Conservation (phyloP, 1,140 invertebrate species). For the Drosophila hydei region DNA sequence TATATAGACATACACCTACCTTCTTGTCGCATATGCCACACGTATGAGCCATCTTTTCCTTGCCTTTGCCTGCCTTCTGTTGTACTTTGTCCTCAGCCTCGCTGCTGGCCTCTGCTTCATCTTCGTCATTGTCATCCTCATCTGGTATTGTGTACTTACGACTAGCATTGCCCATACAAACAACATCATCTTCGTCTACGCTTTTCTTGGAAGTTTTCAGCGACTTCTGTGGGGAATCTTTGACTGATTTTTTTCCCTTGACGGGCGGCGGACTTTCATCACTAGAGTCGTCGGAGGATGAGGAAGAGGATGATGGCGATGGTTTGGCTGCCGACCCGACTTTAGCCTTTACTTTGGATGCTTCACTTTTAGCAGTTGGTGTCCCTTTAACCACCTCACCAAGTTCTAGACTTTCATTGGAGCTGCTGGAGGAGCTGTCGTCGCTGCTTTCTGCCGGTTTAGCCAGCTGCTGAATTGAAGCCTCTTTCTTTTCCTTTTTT, state of each 20-base stretch:
- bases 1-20: conserved; percentile 28
- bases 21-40: conserved; percentile 66
- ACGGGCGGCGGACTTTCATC: conserved; percentile 18
- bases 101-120: conserved; percentile 11
- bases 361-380: neutral
- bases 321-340: conserved; percentile 5
- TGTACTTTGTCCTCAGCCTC: neutral
- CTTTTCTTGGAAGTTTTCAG: conserved; percentile 41
- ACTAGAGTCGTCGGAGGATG: conserved; percentile 50
- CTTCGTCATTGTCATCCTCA: conserved; percentile 49
- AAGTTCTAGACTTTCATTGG: conserved; percentile 50
- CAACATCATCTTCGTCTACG: conserved; percentile 61
- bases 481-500: conserved; percentile 38
- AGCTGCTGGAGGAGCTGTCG: conserved; percentile 57
- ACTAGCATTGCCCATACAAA: conserved; percentile 64
- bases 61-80: conserved; percentile 26
- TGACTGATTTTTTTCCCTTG: conserved; percentile 29
- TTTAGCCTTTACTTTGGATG: conserved; percentile 12
- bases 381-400: conserved; percentile 49
- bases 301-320: conserved; percentile 29
- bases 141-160: conserved; percentile 59
- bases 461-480: neutral
- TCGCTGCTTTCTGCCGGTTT: conserved; percentile 32
- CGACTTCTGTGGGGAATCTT: conserved; percentile 34
- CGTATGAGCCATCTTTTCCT: conserved; percentile 23